Conservation (phyloP, 2,888 invertebrate species). For the Pammene aurita region DNA sequence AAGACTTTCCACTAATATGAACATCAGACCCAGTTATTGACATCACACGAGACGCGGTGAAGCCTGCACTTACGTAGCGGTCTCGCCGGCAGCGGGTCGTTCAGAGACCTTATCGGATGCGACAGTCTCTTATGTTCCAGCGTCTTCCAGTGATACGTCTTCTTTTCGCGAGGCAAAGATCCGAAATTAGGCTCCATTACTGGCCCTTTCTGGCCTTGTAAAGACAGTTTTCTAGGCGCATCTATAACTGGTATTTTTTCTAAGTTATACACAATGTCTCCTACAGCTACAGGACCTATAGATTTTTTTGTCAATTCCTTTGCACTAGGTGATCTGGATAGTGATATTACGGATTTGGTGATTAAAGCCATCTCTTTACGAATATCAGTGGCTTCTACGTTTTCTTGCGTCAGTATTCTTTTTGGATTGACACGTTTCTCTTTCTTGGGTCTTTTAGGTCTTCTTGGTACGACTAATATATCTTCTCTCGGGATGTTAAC, state of each 20-base stretch:
- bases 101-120: slow-evolving; percentile 73
- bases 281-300: slow-evolving; percentile 49
- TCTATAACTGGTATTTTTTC: slow-evolving; percentile 54
- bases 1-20: slow-evolving; percentile 25
- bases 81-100: slow-evolving; percentile 65
- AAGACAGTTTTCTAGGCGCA: slow-evolving; percentile 62
- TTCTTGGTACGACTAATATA: slow-evolving; percentile 71
- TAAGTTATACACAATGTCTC: slow-evolving; percentile 59
- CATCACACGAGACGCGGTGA: slow-evolving; percentile 57
- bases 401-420: slow-evolving; percentile 31
- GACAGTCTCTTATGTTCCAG: slow-evolving; percentile 77
- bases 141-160: slow-evolving; percentile 75
- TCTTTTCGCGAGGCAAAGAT: slow-evolving; percentile 65
- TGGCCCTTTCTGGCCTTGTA: slow-evolving; percentile 62
- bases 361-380: slow-evolving; percentile 61
- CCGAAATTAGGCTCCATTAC: slow-evolving; percentile 60
- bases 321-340: slow-evolving; percentile 72
- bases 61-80: slow-evolving; percentile 69
- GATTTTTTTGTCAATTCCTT: slow-evolving; percentile 57
- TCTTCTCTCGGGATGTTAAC: slow-evolving; percentile 66
- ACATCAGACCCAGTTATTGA: slow-evolving; percentile 62
- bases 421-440: slow-evolving; percentile 49
- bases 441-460: slow-evolving; percentile 68
- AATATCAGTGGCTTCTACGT: slow-evolving; percentile 40
- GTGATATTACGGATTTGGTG: slow-evolving; percentile 69